Conservation (phyloP, 2,797 vertebrate genomes). For the Sebastes elongatus region DNA sequence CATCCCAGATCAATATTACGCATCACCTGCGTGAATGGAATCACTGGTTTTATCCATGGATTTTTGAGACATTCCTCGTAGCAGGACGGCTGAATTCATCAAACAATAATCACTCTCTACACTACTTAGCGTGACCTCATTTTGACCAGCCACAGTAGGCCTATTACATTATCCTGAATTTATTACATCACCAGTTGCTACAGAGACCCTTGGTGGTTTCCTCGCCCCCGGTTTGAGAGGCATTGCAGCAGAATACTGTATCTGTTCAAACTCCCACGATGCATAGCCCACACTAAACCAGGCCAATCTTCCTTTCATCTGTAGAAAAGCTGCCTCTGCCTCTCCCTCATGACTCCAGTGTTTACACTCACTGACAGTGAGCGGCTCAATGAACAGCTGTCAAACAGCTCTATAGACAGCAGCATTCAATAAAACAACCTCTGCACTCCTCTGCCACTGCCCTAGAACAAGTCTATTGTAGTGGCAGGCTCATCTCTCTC, state of each 20-base stretch:
- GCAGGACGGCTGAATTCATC: neutral
- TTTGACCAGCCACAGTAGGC: neutral
- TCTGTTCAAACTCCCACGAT: slow-evolving; percentile 44
- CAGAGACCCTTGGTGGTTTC: neutral
- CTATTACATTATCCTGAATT: neutral
- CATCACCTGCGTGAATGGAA: neutral
- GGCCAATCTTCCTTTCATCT: slow-evolving; percentile 54
- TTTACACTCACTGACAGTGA: slow-evolving; percentile 46
- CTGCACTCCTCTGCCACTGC: slow-evolving; percentile 19
- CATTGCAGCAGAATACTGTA: slow-evolving; percentile 20
- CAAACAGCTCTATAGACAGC: slow-evolving; percentile 51
- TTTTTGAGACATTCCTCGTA: neutral
- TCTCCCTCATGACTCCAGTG: slow-evolving; percentile 49
- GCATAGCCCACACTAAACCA: slow-evolving; percentile 35
- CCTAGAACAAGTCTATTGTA: slow-evolving; percentile 19
- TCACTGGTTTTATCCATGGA: neutral
- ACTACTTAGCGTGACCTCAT: neutral
- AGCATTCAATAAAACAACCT: slow-evolving; percentile 48
- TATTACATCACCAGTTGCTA: slow-evolving; percentile 20
- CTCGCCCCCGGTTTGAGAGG: neutral
- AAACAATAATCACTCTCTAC: neutral
- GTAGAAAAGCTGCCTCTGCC: slow-evolving; percentile 35
- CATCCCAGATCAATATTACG: neutral
- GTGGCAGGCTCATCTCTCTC: neutral
- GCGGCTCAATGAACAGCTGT: slow-evolving; percentile 55